These are phyloP conservation scores for Paratrypauchen microcephalus DNA, from an alignment of 2,797 vertebrate genomes.

Conservation along the genomic window DNA sequence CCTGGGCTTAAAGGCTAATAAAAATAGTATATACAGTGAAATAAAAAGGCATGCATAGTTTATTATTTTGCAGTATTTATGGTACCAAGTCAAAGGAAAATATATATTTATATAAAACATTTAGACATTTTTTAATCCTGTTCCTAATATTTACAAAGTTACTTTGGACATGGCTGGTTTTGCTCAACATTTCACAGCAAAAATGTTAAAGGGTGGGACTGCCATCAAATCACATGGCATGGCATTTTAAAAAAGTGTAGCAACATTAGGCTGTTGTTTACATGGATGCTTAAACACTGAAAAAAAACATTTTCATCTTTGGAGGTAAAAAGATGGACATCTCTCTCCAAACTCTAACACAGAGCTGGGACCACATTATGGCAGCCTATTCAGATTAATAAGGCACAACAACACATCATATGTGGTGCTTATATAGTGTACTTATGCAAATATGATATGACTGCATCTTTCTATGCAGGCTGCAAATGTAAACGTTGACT, in stretches of 20 bases:
- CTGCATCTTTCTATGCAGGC: conserved; percentile 16
- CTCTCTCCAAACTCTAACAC: conserved; percentile 11
- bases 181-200: conserved; percentile 47
- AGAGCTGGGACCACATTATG: conserved; percentile 5
- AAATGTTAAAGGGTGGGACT: conserved; percentile 25
- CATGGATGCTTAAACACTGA: conserved; percentile 27
- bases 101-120: conserved; percentile 51
- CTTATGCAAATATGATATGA: too few relatives aligned
- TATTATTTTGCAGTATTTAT: conserved; percentile 79
- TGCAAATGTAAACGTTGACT: conserved; percentile 15
- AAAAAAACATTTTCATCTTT: conserved; percentile 42
- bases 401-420: conserved; percentile 50
- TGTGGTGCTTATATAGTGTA: not conserved
- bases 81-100: conserved; percentile 73
- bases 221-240: conserved; percentile 27
- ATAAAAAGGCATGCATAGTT: conserved; percentile 89
- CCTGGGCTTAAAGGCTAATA: conserved; percentile 82
- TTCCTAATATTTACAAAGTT: conserved; percentile 65
- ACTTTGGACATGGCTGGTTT: conserved; percentile 55
- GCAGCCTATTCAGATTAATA: conserved; percentile 27
- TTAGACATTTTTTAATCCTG: conserved; percentile 57
- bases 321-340: conserved; percentile 19
- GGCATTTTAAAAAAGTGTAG: conserved; percentile 8
- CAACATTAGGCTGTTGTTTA: conserved; percentile 10
- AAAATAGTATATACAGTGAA: conserved; percentile 81